Evolutionary conservation across 2,113 vertebrate species (phyloP), one percentile per base, ranked within the genome.

Genomic region (Platichthys flesus): DNA sequence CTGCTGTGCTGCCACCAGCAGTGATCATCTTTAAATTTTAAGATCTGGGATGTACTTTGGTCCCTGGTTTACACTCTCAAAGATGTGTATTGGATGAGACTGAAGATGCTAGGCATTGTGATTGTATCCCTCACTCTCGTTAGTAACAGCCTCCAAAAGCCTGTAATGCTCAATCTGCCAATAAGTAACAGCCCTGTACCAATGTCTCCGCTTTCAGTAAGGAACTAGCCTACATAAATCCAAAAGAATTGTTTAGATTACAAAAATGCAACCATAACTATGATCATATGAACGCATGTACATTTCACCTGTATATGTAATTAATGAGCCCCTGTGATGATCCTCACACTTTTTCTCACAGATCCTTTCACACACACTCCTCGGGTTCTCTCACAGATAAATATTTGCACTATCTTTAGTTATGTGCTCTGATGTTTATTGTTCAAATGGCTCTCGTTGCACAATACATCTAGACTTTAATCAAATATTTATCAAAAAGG

Each of bases 341-440:
- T 60, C 18, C 5, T 49, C 35, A 40, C 40, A 14, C 37, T 37
- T 7, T 67, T 16, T 21, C 24, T 2, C 24, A 24, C 1, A n/a
- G 52, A 42, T 60, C 31, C 15, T 52, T 55, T 58, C 54, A 75
- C 26, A 56, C 52, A 77, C 71, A 62, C 51, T 54, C 35, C 5
- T 23, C 24, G 31, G 26, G 20, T 8, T 35, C 59, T 59, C 9
- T 51, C 71, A 83, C 31, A 73, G 55, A 88, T 67, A 13, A 76
- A 20, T 61, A 49, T 64, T 8, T 3, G 80, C 24, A 16, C 58
- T 60, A 16, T 63, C 58, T 71, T 82, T 28, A 42, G 74, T 76
- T 55, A 82, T 91, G 86, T 84, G 75, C 51, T 88, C 71, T 62
- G 63, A n/a, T 76, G 85, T 92, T 94, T 93, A 92, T 93, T 92